These are phyloP conservation scores for Kryptolebias marmoratus DNA, from an alignment of 2,113 vertebrate genomes.

Conservation along the genomic window DNA sequence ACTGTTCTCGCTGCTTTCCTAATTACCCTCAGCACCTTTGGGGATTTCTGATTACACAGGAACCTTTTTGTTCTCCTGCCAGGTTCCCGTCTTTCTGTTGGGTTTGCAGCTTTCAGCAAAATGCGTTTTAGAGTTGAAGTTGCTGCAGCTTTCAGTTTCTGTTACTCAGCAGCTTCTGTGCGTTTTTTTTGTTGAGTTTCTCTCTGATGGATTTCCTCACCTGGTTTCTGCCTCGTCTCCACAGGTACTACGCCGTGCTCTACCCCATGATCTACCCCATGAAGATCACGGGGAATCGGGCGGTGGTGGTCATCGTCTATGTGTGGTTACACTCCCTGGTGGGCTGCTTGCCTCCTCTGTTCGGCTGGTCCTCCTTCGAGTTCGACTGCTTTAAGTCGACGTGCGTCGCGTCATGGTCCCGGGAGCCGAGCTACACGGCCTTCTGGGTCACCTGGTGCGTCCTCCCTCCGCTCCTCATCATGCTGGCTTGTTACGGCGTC, in stretches of 20 bases:
- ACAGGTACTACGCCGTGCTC: constrained; percentile 96
- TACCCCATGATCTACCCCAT: constrained; percentile 99
- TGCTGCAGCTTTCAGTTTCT: constrained; percentile 15
- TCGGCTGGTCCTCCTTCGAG: constrained; percentile 94
- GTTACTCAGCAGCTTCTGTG: constrained; percentile 17
- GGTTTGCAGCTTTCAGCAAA: constrained; percentile 40
- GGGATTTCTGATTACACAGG: constrained; percentile 43
- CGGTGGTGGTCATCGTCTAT: constrained; percentile 89
- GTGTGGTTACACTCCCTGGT: constrained; percentile 95
- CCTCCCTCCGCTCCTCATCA: constrained; percentile 86
- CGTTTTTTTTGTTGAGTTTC: neutral
- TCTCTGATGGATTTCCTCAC: constrained; percentile 6
- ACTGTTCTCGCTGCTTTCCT: constrained; percentile 38
- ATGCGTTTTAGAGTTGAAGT: constrained; percentile 3
- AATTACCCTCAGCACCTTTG: constrained; percentile 43
- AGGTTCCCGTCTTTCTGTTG: constrained; percentile 16
- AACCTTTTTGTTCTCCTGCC: constrained; percentile 43
- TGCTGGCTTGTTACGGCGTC: constrained; percentile 93
- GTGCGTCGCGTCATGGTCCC: constrained; percentile 95
- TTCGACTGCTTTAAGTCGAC: constrained; percentile 98
- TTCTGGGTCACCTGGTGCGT: constrained; percentile 97
- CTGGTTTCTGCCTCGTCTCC: constrained; percentile 1
- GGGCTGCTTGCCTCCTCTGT: constrained; percentile 94
- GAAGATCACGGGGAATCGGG: constrained; percentile 98
- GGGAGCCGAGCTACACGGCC: constrained; percentile 87